phyloP scores from a whole-genome alignment of 2,888 invertebrate genomes.

The Oxyteleia sp. region DNA sequence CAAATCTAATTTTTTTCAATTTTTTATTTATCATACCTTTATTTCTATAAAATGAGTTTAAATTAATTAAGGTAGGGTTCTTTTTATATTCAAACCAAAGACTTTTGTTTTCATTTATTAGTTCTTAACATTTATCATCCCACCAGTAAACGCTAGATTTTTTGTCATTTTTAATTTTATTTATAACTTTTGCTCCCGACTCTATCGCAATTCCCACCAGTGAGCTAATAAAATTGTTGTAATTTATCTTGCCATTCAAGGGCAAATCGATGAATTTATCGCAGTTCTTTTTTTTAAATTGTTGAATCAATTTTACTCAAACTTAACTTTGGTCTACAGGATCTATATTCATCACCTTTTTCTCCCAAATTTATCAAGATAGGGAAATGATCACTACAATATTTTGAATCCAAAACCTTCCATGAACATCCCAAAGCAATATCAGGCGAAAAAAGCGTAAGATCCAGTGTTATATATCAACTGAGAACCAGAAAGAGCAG shows the following conservation, averaged over 20 bases:
- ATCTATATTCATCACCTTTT: neutral
- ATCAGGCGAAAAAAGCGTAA: neutral
- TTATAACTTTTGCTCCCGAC: neutral
- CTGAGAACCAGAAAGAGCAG: neutral
- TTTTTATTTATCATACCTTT: neutral
- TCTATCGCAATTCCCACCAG: neutral
- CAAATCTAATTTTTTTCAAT: neutral
- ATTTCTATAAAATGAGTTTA: neutral
- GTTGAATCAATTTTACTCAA: neutral
- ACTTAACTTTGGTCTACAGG: conserved; percentile 18
- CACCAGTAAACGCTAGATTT: neutral
- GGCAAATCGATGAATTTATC: neutral
- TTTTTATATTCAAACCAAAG: neutral
- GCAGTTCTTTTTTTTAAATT: neutral
- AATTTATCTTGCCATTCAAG: neutral
- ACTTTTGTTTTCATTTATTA: neutral
- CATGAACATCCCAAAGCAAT: neutral
- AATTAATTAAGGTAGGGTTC: neutral
- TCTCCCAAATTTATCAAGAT: neutral
- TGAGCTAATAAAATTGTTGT: neutral
- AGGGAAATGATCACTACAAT: neutral
- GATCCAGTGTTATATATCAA: conserved; percentile 13
- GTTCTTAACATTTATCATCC: conserved; percentile 6
- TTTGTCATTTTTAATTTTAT: neutral
- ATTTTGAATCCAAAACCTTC: neutral